Conservation (phyloP, 2,797 vertebrate genomes). For the Notolabrus celidotus region DNA sequence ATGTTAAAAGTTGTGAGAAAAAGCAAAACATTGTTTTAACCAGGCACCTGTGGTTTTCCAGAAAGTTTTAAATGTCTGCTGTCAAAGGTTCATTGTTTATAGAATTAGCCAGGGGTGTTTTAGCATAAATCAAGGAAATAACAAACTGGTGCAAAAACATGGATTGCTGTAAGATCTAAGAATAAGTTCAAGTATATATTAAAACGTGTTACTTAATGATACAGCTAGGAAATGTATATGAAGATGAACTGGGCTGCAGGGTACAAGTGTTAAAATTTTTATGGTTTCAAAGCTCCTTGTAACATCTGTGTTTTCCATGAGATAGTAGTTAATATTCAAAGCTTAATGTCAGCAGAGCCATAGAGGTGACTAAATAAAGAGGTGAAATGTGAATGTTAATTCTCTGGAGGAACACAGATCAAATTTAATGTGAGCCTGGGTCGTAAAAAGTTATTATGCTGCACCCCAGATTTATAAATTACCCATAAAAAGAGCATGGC, state of each 20-base stretch:
- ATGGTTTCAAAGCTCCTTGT: conserved; percentile 34
- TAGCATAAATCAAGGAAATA: conserved; percentile 27
- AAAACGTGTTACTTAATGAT: conserved; percentile 26
- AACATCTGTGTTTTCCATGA: conserved; percentile 48
- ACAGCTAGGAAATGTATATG: conserved; percentile 14
- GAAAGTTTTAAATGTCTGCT: not conserved
- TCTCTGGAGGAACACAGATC: conserved; percentile 31
- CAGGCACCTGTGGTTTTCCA: no score
- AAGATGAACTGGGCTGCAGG: conserved; percentile 40
- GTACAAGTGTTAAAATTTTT: conserved; percentile 37
- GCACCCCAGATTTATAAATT: conserved; percentile 14
- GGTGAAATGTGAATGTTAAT: conserved; percentile 25
- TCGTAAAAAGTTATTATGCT: conserved; percentile 35
- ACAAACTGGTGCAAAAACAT: not conserved
- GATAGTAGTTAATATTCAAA: conserved; percentile 42
- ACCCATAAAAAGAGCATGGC: conserved; percentile 17
- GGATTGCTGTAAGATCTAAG: not conserved
- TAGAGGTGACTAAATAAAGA: conserved; percentile 43
- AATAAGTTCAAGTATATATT: conserved; percentile 14
- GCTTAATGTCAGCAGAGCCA: conserved; percentile 36
- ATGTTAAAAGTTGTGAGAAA: no score
- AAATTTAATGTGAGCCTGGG: conserved; percentile 24
- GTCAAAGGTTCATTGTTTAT: not conserved
- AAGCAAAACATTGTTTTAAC: no score
- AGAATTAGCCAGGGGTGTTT: conserved; percentile 14